Evolutionary conservation across 2,113 vertebrate genomes (phyloP), one percentile per base, ranked within the genome.

Genomic region (Equus quagga): DNA sequence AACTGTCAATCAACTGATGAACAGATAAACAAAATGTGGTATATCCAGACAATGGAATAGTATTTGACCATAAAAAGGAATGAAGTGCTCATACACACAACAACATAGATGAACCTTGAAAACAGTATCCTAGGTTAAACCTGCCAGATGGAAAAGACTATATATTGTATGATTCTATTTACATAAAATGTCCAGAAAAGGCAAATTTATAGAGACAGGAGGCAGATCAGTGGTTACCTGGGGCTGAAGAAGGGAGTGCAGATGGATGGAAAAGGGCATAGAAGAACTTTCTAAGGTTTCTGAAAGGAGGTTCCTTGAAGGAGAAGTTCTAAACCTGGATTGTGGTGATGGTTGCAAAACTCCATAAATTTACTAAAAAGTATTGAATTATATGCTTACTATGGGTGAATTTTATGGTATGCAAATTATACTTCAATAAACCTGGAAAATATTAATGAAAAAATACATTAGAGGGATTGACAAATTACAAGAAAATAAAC

Each of bases 101-200:
- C 54, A 65, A 70, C 0, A 2, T 6, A 36, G 44, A 19, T 60
- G 49, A 91, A 17, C 36, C 36, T 83, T n/a, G 24, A 75, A 84
- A 67, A 89, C 36, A 75, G 70, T 67, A 67, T 36, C 12, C 10
- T 26, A 54, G 60, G 36, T 89, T 81, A 67, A 26, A 88, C 24
- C 76, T 86, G 51, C 49, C 41, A 19, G 36, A 64, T 49, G 56
- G 72, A 94, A 92, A 81, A 60, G 41, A 82, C 36, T n/a, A 51
- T 6, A 2, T 28, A 6, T 24, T 28, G 0, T 36, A 79, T 62
- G 17, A 93, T 62, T 75, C 23, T 13, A 18, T 80, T 80, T 76
- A 60, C 5, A 85, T 60, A 60, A 88, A 86, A 87, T 91, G 8
- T 64, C 58, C n/a, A 33, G 76, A 95, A 86, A 94, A 86, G 81